phyloP scores from a whole-genome alignment of 2,888 invertebrate species.

The Proisotoma minuta region DNA sequence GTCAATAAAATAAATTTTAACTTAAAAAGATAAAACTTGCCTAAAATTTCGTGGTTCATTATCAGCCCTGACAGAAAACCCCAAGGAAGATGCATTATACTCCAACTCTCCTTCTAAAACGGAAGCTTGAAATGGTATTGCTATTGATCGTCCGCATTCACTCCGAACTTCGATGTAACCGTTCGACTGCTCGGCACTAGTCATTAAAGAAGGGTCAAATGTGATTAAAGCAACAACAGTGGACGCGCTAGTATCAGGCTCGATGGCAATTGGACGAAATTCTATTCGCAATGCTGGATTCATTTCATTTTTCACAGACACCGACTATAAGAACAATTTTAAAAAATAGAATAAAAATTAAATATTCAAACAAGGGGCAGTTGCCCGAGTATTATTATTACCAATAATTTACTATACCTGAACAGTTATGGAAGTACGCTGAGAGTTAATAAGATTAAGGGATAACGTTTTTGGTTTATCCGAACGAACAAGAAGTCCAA shows the following conservation, averaged over 20 bases:
- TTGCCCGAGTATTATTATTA: neutral
- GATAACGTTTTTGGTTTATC: constrained; percentile 62
- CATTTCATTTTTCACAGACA: constrained; percentile 42
- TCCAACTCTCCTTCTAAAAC: constrained; percentile 60
- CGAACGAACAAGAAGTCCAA: constrained; percentile 70
- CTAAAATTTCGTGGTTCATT: constrained; percentile 45
- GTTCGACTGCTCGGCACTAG: constrained; percentile 37
- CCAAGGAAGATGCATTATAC: constrained; percentile 54
- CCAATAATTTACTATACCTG: constrained; percentile 53
- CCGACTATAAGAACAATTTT: constrained; percentile 48
- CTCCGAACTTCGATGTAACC: constrained; percentile 46
- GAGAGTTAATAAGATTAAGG: constrained; percentile 65
- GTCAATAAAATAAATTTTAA: neutral
- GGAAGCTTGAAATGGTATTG: constrained; percentile 63
- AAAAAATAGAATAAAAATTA: neutral
- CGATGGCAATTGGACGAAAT: constrained; percentile 63
- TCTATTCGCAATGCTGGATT: constrained; percentile 60
- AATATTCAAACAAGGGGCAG: neutral
- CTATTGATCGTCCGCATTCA: constrained; percentile 43
- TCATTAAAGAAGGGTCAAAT: constrained; percentile 56
- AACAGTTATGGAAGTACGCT: constrained; percentile 63
- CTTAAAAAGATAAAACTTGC: constrained; percentile 15
- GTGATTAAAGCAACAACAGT: constrained; percentile 64
- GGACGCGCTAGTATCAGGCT: constrained; percentile 60
- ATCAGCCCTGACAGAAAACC: constrained; percentile 45